Percentiles rank a stretch among this genome's conserved stretches.
phyloP scores from a whole-genome alignment of 2,113 vertebrate genomes.

The Empidonax alnorum region DNA sequence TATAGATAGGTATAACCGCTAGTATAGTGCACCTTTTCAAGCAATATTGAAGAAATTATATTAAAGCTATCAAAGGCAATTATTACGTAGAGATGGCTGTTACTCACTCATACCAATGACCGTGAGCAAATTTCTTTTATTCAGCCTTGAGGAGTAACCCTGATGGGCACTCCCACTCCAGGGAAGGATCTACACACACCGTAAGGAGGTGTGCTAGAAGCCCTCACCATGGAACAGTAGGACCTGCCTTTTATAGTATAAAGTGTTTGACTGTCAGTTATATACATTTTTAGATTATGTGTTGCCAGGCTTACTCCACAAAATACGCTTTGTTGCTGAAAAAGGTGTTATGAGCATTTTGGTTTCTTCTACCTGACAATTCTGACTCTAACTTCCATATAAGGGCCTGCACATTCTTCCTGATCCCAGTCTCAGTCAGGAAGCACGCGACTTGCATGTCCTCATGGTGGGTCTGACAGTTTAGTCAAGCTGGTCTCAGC shows the following conservation, averaged over 20 bases:
- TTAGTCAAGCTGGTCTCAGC: not conserved
- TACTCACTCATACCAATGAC: not conserved
- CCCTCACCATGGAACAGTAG: not conserved
- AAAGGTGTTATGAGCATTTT: not conserved
- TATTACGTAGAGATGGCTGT: not conserved
- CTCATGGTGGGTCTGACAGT: not conserved
- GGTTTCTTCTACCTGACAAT: not conserved
- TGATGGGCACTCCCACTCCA: not conserved
- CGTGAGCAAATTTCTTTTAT: not conserved
- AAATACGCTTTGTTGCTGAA: not conserved
- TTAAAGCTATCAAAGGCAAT: not conserved
- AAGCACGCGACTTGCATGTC: not conserved
- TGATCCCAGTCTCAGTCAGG: not conserved
- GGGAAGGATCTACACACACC: not conserved
- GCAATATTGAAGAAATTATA: not conserved
- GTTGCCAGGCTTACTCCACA: not conserved
- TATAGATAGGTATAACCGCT: not conserved
- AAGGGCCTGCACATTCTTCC: not conserved
- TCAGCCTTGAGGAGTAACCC: not conserved
- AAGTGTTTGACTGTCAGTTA: not conserved
- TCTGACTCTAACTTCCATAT: not conserved
- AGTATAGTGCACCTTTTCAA: not conserved
- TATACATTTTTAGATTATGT: not conserved
- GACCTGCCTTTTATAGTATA: not conserved
- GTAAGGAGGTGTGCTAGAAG: not conserved